phyloP scores from a whole-genome alignment of 2,113 vertebrate species.

The Hiodon alosoides region DNA sequence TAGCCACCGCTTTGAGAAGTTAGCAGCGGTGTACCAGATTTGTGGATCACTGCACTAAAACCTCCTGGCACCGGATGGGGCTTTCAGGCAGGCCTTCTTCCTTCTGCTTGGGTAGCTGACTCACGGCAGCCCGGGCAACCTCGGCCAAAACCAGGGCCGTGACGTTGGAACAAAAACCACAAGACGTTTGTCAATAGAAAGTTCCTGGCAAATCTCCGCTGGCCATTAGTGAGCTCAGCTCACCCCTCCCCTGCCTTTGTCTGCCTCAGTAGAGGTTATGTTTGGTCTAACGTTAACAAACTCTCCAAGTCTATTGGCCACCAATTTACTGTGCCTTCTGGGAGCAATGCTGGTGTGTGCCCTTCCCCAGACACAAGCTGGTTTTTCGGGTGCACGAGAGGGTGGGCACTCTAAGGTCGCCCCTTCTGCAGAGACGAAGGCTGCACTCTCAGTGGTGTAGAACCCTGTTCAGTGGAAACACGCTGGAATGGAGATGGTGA shows the following conservation, averaged over 20 bases:
- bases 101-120: slow-evolving; percentile 6
- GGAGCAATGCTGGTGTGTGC: too few relatives aligned
- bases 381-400: too few relatives aligned
- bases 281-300: too few relatives aligned
- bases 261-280: too few relatives aligned
- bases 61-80: neutral
- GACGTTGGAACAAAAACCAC: neutral
- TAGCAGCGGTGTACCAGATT: slow-evolving; percentile 29
- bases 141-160: slow-evolving; percentile 11
- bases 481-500: slow-evolving; percentile 10
- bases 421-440: neutral
- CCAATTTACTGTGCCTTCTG: neutral
- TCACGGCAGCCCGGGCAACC: slow-evolving; percentile 38
- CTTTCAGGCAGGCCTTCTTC: slow-evolving; percentile 35
- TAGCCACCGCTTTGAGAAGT: slow-evolving; percentile 43
- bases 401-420: too few relatives aligned
- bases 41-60: slow-evolving; percentile 50
- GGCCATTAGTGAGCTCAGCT: too few relatives aligned
- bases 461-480: neutral
- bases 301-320: neutral
- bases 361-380: too few relatives aligned
- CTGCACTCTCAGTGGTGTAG: neutral
- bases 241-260: neutral
- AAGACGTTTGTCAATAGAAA: neutral
- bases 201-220: too few relatives aligned